Evolutionary conservation across 2,113 vertebrate genomes (phyloP).

Genomic region (Syrmaticus mikado): DNA sequence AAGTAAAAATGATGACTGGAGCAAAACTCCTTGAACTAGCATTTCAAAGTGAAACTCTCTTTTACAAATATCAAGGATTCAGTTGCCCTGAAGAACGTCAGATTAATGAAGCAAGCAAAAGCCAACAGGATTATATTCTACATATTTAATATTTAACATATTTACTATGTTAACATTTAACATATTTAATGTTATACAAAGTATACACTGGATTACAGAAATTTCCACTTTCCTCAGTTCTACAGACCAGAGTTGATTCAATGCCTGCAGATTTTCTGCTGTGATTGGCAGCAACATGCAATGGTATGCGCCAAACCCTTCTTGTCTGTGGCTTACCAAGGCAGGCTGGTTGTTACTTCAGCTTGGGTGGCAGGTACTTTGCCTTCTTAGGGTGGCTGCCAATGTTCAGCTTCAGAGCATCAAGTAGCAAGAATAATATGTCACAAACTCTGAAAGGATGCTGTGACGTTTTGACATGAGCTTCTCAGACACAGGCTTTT

Average conservation of each 20-base stretch:
- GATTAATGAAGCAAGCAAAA: not conserved
- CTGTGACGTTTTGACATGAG: not conserved
- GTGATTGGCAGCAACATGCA: not conserved
- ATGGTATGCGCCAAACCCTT: not conserved
- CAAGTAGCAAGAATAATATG: not conserved
- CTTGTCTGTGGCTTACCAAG: not conserved
- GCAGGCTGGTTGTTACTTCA: not conserved
- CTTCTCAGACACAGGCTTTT: not conserved
- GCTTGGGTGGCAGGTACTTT: not conserved
- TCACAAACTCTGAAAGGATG: not conserved
- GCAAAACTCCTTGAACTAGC: not conserved
- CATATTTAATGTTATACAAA: not conserved
- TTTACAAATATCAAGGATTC: not conserved
- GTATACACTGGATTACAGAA: not conserved
- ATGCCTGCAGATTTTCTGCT: not conserved
- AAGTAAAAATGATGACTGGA: not conserved
- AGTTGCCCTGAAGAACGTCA: not conserved
- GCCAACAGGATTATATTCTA: not conserved
- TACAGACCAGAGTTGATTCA: not conserved
- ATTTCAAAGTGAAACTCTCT: not conserved
- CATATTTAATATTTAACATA: too few relatives aligned
- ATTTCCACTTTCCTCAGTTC: not conserved
- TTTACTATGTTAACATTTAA: too few relatives aligned
- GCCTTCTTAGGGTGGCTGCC: not conserved
- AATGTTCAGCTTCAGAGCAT: not conserved